Conservation (phyloP, 2,888 invertebrate genomes). For the Phyllotreta cruciferae region DNA sequence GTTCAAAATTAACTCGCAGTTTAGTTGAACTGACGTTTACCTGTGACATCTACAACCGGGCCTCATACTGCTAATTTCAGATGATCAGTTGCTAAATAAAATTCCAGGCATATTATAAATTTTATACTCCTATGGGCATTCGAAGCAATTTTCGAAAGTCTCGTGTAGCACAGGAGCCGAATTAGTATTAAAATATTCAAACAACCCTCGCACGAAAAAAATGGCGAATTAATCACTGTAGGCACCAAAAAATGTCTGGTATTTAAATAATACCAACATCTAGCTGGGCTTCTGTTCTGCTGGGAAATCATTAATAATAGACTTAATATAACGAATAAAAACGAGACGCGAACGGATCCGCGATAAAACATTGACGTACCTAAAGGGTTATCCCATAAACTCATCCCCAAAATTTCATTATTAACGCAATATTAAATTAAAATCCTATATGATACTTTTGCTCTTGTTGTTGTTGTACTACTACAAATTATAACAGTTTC, state of each 20-base stretch:
- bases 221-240: conserved; percentile 11
- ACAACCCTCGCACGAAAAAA: background rate
- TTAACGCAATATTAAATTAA: too few species aligned
- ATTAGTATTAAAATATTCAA: conserved; percentile 13
- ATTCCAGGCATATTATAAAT: too few species aligned
- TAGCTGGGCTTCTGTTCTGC: conserved; percentile 15
- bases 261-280: conserved; percentile 18
- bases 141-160: background rate
- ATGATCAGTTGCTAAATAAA: too few species aligned
- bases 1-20: too few species aligned
- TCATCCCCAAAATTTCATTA: too few species aligned
- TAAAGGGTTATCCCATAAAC: background rate
- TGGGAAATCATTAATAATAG: conserved; percentile 13
- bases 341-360: background rate
- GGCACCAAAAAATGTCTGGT: conserved; percentile 16
- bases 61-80: too few species aligned
- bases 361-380: background rate
- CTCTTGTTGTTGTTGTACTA: too few species aligned
- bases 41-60: too few species aligned
- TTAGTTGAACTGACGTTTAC: too few species aligned
- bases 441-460: too few species aligned
- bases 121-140: too few species aligned
- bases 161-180: conserved; percentile 17
- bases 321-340: conserved; percentile 3
- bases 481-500: too few species aligned